phyloP scores from a whole-genome alignment of 2,888 invertebrate genomes.

The Sipunculus nudus region DNA sequence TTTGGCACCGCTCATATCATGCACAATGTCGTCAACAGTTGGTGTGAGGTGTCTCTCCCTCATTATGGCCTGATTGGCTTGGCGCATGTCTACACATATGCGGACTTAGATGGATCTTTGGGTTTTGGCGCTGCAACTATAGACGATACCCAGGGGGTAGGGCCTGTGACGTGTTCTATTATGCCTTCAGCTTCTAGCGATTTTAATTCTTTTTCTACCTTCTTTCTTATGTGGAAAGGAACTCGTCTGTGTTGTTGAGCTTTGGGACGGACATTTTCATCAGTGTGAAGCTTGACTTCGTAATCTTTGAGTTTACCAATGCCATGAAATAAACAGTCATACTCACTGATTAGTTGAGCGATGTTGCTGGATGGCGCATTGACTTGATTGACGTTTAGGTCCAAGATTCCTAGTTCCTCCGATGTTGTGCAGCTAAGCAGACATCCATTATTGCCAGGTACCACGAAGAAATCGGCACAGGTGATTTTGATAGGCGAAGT shows the following conservation, averaged over 20 bases:
- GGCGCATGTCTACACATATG: conserved; percentile 44
- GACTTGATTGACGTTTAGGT: no score
- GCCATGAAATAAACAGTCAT: no score
- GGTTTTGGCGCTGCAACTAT: conserved; percentile 7
- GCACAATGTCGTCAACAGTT: conserved; percentile 13
- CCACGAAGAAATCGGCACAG: no score
- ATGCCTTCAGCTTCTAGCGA: conserved; percentile 1
- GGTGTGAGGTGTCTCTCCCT: conserved; percentile 11
- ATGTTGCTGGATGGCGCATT: no score
- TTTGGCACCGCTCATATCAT: conserved; percentile 21
- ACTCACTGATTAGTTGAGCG: no score
- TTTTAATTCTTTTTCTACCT: neutral
- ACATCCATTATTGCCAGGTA: no score
- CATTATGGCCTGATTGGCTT: conserved; percentile 38
- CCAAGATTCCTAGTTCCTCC: no score
- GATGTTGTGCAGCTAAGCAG: no score
- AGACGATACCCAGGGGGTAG: conserved; percentile 19
- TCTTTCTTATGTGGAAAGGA: conserved; percentile 2
- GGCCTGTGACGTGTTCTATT: conserved; percentile 13
- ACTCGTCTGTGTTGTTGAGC: neutral
- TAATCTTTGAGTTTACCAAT: conserved; percentile 14
- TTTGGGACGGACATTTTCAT: neutral
- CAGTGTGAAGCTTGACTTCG: conserved; percentile 2
- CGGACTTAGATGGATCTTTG: conserved; percentile 34
- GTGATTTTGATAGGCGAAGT: no score